Percentiles rank a stretch among this genome's conserved stretches.
phyloP scores from a whole-genome alignment of 2,888 invertebrate genomes.

The Acleris holmiana region DNA sequence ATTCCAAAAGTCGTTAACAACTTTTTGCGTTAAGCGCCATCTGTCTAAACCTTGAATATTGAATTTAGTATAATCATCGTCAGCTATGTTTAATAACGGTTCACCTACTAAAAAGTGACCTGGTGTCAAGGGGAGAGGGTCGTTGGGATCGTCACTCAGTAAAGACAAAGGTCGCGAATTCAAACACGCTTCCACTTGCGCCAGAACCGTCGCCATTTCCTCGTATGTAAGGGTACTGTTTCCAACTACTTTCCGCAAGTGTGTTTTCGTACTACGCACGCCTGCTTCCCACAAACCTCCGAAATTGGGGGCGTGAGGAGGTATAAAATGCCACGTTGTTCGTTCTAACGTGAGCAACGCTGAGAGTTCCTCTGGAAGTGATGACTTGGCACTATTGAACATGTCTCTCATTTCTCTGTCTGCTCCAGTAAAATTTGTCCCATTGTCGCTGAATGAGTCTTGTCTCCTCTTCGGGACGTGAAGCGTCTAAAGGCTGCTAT shows the following conservation, averaged over 20 bases:
- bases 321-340: constrained; percentile 16
- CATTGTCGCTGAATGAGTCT: constrained; percentile 42
- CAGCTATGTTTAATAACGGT: constrained; percentile 6
- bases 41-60: constrained; percentile 12
- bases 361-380: constrained; percentile 10
- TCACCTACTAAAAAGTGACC: constrained; percentile 23
- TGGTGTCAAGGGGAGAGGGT: constrained; percentile 13
- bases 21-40: constrained; percentile 23
- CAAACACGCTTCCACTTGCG: constrained; percentile 22
- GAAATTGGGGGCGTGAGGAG: constrained; percentile 21
- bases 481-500: constrained; percentile 44
- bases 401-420: constrained; percentile 15
- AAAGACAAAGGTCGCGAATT: constrained; percentile 14
- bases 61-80: background rate
- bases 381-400: constrained; percentile 13
- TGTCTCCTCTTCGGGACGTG: constrained; percentile 38
- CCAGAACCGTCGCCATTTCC: constrained; percentile 10
- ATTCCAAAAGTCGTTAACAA: constrained; percentile 20
- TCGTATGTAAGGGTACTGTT: constrained; percentile 12
- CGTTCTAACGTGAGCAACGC: constrained; percentile 6
- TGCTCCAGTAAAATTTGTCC: constrained; percentile 40
- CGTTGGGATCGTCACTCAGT: constrained; percentile 7
- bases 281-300: constrained; percentile 23
- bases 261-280: background rate
- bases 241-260: constrained; percentile 9